A percentile compares a stretch with the other conserved stretches of the same genome.
phyloP scores from a whole-genome alignment of 2,888 invertebrate genomes.

The Sminthurinus aureus region DNA sequence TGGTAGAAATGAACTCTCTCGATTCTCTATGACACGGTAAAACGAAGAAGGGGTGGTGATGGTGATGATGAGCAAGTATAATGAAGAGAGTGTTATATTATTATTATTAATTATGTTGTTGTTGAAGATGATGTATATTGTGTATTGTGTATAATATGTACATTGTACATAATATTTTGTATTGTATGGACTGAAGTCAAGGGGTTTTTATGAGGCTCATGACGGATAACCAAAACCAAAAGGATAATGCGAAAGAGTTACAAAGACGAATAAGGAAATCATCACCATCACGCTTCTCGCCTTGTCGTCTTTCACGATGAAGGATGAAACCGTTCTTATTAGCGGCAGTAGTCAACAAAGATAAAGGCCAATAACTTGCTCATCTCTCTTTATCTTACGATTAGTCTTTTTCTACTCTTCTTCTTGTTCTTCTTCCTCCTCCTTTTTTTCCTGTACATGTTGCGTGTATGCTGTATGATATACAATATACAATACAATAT shows the following conservation, averaged over 20 bases:
- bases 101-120: not conserved
- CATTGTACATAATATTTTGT: not conserved
- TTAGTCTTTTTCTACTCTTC: not conserved
- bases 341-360: conserved; percentile 34
- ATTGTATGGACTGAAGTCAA: not conserved
- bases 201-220: not conserved
- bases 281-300: conserved; percentile 36
- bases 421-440: not conserved
- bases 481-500: too few species aligned
- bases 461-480: too few species aligned
- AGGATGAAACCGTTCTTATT: conserved; percentile 37
- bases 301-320: conserved; percentile 30
- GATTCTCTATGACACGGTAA: not conserved
- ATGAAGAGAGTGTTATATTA: not conserved
- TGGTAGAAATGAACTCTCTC: too few species aligned
- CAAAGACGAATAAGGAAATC: conserved; percentile 24
- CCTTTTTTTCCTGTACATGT: conserved; percentile 20
- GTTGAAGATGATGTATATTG: not conserved
- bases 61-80: conserved; percentile 6
- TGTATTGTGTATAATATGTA: not conserved
- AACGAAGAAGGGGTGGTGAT: not conserved
- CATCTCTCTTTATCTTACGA: not conserved
- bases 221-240: not conserved
- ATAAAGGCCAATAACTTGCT: conserved; percentile 41
- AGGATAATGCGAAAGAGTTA: conserved; percentile 22